A percentile compares a stretch with the other conserved stretches of the same genome.
Evolutionary conservation across 2,113 vertebrate species (phyloP).

Genomic region (Anoura caudifer): DNA sequence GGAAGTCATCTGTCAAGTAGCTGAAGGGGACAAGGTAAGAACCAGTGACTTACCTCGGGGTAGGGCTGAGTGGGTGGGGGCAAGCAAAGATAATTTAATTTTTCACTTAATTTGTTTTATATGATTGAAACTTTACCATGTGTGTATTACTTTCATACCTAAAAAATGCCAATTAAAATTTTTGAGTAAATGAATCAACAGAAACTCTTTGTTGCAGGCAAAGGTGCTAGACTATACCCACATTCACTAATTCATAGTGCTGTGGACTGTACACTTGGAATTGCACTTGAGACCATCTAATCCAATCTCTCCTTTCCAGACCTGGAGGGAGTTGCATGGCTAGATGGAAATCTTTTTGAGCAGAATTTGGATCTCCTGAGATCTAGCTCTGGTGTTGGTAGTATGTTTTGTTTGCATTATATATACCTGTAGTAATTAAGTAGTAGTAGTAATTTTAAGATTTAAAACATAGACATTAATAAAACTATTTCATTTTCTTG

Average conservation of each 20-base stretch:
- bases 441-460: background rate
- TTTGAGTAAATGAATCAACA: background rate
- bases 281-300: background rate
- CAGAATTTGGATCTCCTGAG: background rate
- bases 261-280: background rate
- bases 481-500: background rate
- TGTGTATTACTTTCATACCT: background rate
- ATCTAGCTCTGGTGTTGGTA: background rate
- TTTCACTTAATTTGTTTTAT: background rate
- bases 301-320: background rate
- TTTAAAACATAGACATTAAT: background rate
- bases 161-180: background rate
- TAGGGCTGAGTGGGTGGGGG: background rate
- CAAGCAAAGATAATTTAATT: background rate
- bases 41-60: background rate
- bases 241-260: background rate
- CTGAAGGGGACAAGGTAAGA: constrained; percentile 91
- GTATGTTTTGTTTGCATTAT: background rate
- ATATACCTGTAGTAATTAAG: background rate
- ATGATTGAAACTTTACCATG: background rate
- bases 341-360: background rate
- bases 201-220: background rate
- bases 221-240: background rate
- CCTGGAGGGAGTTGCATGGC: background rate
- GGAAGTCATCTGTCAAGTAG: constrained; percentile 94